phyloP scores from a whole-genome alignment of 2,113 vertebrate species.

The Lates calcarifer region DNA sequence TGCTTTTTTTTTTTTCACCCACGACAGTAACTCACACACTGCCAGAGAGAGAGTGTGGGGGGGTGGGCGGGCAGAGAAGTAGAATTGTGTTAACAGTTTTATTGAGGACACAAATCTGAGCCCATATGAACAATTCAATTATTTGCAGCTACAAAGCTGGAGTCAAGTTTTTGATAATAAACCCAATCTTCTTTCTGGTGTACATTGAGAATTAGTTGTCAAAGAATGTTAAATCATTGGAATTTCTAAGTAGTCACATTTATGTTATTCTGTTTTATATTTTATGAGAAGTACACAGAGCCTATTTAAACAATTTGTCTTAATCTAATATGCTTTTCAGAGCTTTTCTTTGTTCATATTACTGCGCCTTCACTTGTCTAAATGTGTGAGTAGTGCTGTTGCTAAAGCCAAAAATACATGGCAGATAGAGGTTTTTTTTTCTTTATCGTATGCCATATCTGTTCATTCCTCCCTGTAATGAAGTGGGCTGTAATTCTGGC shows the following conservation, averaged over 20 bases:
- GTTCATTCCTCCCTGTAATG: constrained; percentile 72
- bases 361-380: constrained; percentile 17
- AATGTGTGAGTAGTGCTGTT: constrained; percentile 41
- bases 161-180: constrained; percentile 45
- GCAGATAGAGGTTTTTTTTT: constrained; percentile 45
- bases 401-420: constrained; percentile 53
- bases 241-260: constrained; percentile 14
- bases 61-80: background rate
- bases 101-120: constrained; percentile 57
- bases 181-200: constrained; percentile 36
- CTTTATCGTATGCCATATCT: constrained; percentile 62
- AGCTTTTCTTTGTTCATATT: constrained; percentile 13
- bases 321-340: constrained; percentile 27
- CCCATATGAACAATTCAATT: constrained; percentile 51
- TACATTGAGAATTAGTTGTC: constrained; percentile 11
- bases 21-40: constrained; percentile 32
- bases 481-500: constrained; percentile 75
- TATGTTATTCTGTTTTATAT: constrained; percentile 27
- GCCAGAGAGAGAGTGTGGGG: background rate
- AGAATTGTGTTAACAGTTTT: constrained; percentile 39
- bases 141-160: constrained; percentile 34
- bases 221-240: constrained; percentile 7
- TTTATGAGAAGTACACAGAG: constrained; percentile 17
- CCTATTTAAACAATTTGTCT: constrained; percentile 32
- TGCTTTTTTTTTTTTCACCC: constrained; percentile 12